These are phyloP conservation scores for Daboia siamensis DNA, from an alignment of 2,113 vertebrate species.

Conservation along the genomic window DNA sequence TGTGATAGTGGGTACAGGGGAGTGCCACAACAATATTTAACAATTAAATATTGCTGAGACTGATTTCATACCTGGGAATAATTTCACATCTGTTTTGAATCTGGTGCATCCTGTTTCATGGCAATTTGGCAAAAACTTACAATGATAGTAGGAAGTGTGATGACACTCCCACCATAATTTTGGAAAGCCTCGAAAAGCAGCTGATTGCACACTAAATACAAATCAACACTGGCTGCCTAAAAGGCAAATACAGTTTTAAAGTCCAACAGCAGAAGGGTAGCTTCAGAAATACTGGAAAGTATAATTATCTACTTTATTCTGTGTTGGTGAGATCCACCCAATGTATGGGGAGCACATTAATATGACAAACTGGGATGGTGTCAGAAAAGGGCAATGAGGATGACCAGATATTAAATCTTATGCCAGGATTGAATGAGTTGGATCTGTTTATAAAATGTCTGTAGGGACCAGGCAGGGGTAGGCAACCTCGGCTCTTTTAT, in stretches of 20 bases:
- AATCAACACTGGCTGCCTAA: neutral
- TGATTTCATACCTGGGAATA: neutral
- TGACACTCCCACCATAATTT: neutral
- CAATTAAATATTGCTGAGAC: neutral
- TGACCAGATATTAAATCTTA: neutral
- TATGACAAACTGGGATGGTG: neutral
- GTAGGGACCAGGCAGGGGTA: neutral
- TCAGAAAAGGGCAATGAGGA: neutral
- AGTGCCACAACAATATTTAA: neutral
- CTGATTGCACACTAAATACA: neutral
- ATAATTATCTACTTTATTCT: neutral
- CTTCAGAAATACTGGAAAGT: neutral
- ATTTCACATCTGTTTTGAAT: neutral
- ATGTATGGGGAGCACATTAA: neutral
- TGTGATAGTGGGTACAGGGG: neutral
- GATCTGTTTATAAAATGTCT: neutral
- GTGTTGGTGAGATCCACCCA: neutral
- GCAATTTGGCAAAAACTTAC: neutral
- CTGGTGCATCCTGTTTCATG: neutral
- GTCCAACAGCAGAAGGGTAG: neutral
- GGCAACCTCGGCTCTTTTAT: too few species aligned
- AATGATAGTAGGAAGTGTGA: neutral
- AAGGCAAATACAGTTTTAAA: neutral
- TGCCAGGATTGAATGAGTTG: neutral
- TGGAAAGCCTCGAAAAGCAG: neutral